Conservation (phyloP, 1,140 invertebrate genomes). For the Zaprionus ornatus region DNA sequence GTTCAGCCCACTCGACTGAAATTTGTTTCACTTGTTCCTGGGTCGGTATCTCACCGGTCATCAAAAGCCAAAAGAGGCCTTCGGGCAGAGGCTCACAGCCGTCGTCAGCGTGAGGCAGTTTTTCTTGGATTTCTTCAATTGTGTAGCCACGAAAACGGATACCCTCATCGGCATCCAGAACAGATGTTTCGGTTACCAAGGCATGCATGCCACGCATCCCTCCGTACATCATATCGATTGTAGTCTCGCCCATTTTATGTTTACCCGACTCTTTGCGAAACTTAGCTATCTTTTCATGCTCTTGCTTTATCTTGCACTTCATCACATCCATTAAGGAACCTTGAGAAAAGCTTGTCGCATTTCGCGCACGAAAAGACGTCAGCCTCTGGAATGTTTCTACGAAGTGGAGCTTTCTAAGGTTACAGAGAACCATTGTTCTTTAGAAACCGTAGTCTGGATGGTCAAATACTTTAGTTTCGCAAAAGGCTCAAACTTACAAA, state of each 20-base stretch:
- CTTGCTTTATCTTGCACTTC: slow-evolving; percentile 28
- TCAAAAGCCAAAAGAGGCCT: slow-evolving; percentile 96
- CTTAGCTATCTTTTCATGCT: slow-evolving; percentile 45
- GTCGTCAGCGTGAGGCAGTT: slow-evolving; percentile 93
- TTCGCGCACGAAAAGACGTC: neutral
- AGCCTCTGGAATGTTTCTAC: neutral
- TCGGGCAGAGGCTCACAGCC: slow-evolving; percentile 96
- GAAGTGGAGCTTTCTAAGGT: no score
- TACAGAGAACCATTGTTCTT: no score
- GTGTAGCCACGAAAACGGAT: slow-evolving; percentile 93
- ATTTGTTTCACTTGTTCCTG: slow-evolving; percentile 91
- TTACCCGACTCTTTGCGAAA: slow-evolving; percentile 32
- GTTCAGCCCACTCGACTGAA: slow-evolving; percentile 94
- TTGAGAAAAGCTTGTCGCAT: neutral
- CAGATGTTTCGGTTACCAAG: slow-evolving; percentile 97
- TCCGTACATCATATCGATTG: slow-evolving; percentile 89
- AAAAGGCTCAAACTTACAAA: no score
- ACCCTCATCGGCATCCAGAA: slow-evolving; percentile 96
- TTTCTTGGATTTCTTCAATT: slow-evolving; percentile 89
- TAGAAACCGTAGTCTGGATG: no score
- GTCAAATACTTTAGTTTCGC: no score
- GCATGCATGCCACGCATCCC: slow-evolving; percentile 98
- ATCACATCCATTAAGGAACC: slow-evolving; percentile 29
- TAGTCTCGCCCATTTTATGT: slow-evolving; percentile 37
- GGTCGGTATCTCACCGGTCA: slow-evolving; percentile 94